Conservation (phyloP, 53 echinoderm and acorn worm species). For the Paracentrotus lividus region DNA sequence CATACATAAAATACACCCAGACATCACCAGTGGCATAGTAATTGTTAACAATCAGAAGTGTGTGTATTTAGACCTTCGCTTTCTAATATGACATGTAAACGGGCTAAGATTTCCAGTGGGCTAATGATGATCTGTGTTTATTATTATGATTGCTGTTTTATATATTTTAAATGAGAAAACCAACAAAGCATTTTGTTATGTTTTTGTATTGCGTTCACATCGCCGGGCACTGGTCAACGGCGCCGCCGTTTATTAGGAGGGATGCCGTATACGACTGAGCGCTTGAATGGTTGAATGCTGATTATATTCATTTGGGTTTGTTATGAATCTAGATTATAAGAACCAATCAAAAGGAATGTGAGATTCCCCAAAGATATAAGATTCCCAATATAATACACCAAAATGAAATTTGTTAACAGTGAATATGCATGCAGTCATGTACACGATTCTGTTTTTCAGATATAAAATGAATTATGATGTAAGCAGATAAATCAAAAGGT, state of each 20-base stretch:
- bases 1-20: background rate
- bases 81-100: background rate
- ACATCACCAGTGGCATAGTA: background rate
- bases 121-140: background rate
- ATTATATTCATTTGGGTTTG: background rate
- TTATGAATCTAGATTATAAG: background rate
- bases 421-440: no score
- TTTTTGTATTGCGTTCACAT: background rate
- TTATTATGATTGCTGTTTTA: background rate
- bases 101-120: background rate
- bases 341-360: background rate
- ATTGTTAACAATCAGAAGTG: background rate
- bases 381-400: no score
- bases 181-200: background rate
- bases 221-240: background rate
- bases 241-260: background rate
- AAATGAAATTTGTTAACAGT: no score
- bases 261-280: background rate
- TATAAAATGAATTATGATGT: no score
- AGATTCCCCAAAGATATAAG: no score
- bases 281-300: background rate
- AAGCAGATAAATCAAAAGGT: no score
- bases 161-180: background rate
- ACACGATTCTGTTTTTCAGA: no score
- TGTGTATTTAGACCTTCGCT: background rate